Evolutionary conservation across 2,113 vertebrate species (phyloP).

Genomic region (Trichomycterus rosablanca): DNA sequence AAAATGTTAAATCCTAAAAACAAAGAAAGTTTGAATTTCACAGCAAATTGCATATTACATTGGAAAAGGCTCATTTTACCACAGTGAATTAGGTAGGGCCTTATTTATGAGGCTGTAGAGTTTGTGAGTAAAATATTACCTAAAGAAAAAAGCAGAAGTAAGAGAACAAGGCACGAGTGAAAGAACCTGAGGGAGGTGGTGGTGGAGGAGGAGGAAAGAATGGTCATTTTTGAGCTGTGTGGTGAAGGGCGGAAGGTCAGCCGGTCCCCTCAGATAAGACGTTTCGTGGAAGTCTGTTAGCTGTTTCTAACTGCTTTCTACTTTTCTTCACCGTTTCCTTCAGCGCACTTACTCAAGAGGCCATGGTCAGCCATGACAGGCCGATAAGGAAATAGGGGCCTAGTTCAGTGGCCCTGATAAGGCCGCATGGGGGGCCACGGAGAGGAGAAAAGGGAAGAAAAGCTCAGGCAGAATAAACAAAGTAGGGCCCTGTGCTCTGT

Average conservation of each 20-base stretch:
- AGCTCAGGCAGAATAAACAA: slow-evolving; percentile 42
- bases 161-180: slow-evolving; percentile 7
- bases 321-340: slow-evolving; percentile 43
- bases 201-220: slow-evolving; percentile 21
- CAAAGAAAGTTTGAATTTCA: no score
- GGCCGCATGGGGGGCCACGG: slow-evolving; percentile 8
- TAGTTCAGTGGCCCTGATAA: slow-evolving; percentile 45
- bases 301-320: slow-evolving; percentile 38
- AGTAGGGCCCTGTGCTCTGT: slow-evolving; percentile 38
- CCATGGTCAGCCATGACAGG: slow-evolving; percentile 46
- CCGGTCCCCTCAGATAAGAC: slow-evolving; percentile 47
- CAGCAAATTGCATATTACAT: no score
- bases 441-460: slow-evolving; percentile 32
- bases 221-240: slow-evolving; percentile 45
- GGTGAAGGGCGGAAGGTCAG: slow-evolving; percentile 40
- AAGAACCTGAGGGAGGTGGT: slow-evolving; percentile 2
- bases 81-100: no score
- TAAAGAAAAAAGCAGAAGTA: no score
- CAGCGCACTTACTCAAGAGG: slow-evolving; percentile 46
- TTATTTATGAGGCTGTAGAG: no score
- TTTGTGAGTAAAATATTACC: no score
- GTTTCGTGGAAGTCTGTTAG: slow-evolving; percentile 44
- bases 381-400: slow-evolving; percentile 47
- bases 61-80: no score
- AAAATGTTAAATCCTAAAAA: no score